These are phyloP conservation scores for Cordylochernes scorpioides DNA, from an alignment of 2,888 invertebrate genomes.

Conservation along the genomic window DNA sequence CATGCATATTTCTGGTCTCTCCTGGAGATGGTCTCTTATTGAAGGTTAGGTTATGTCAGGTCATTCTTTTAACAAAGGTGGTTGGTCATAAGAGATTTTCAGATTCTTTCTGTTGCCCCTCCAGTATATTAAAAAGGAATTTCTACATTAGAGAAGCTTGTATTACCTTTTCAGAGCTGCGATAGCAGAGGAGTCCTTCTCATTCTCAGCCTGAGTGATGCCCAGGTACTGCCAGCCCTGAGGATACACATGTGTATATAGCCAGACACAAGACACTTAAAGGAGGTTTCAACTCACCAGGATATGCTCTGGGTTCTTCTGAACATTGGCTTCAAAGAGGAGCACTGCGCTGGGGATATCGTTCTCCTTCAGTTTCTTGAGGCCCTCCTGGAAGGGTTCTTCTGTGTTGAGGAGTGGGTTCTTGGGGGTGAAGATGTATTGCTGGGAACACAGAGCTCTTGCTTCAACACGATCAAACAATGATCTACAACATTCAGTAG, in stretches of 20 bases:
- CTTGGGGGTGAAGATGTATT: constrained; percentile 53
- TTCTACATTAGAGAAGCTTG: neutral
- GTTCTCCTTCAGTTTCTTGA: constrained; percentile 49
- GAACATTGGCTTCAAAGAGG: constrained; percentile 81
- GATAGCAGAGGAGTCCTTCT: constrained; percentile 78
- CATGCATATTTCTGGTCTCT: too few species aligned
- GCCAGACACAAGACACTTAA: neutral
- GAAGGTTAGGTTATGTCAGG: too few species aligned
- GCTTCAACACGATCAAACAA: neutral
- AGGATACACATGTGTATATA: constrained; percentile 2
- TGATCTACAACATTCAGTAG: too few species aligned
- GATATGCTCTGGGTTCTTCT: constrained; percentile 44
- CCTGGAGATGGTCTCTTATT: too few species aligned
- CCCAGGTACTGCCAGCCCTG: constrained; percentile 55
- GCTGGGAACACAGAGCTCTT: constrained; percentile 23
- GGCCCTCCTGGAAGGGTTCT: constrained; percentile 62
- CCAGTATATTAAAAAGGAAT: too few species aligned
- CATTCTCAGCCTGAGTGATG: constrained; percentile 86
- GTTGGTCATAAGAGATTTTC: neutral
- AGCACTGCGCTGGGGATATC: constrained; percentile 84
- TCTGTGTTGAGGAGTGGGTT: too few species aligned
- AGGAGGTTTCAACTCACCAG: constrained; percentile 27
- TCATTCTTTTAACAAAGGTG: too few species aligned
- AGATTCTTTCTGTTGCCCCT: neutral
- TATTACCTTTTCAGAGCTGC: constrained; percentile 46